Evolutionary conservation across 2,113 vertebrate species (phyloP).

Genomic region (Echinops telfairi): DNA sequence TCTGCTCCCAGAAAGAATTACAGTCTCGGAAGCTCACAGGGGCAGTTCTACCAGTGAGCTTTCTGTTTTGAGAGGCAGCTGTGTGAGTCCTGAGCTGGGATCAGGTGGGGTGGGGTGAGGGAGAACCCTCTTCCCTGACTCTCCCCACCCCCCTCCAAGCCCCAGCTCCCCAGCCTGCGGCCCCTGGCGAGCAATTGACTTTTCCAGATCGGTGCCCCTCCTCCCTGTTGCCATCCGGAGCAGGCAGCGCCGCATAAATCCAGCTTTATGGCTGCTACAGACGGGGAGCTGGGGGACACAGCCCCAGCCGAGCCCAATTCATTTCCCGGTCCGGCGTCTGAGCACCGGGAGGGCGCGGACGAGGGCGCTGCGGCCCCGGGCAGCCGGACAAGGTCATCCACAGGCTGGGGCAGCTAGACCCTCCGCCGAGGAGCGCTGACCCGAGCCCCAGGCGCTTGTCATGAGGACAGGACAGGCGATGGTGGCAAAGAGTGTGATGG

Average conservation of each 20-base stretch:
- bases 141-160: background rate
- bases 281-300: background rate
- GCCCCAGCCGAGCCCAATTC: conserved; percentile 62
- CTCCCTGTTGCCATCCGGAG: conserved; percentile 21
- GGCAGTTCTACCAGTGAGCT: no score
- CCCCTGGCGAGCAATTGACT: background rate
- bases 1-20: no score
- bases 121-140: no score
- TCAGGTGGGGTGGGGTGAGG: rapidly evolving
- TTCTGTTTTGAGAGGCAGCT: background rate
- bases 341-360: conserved; percentile 46
- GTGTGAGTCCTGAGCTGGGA: background rate
- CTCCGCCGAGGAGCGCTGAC: background rate
- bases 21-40: no score
- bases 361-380: background rate
- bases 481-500: background rate
- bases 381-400: conserved; percentile 70
- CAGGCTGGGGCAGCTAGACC: background rate
- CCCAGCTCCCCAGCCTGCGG: background rate
- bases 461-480: background rate
- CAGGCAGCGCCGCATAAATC: conserved; percentile 71
- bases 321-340: conserved; percentile 74
- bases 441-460: background rate
- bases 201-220: conserved; percentile 59
- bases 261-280: conserved; percentile 68